Conservation (phyloP, 2,888 invertebrate genomes). For the Trachelus iudaicus region DNA sequence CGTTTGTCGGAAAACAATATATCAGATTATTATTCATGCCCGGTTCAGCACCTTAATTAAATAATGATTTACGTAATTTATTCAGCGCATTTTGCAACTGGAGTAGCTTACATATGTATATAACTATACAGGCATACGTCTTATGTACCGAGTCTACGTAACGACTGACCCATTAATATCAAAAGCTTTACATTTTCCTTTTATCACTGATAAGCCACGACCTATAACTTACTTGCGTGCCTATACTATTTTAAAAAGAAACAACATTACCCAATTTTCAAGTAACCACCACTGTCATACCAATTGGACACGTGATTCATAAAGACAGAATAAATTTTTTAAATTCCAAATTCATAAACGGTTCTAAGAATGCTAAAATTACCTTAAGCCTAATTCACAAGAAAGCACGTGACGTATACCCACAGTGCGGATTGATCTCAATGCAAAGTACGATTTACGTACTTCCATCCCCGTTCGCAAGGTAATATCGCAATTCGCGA, state of each 20-base stretch:
- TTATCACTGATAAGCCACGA: neutral
- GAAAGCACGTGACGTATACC: neutral
- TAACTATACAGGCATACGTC: neutral
- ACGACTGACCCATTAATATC: slow-evolving; percentile 4
- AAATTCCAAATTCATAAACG: neutral
- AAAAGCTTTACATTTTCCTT: neutral
- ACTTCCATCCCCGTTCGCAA: neutral
- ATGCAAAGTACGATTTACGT: neutral
- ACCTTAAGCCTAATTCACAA: neutral
- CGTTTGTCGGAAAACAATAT: slow-evolving; percentile 33
- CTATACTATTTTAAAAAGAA: neutral
- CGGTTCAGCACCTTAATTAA: slow-evolving; percentile 34
- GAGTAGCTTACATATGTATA: neutral
- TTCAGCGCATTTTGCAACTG: slow-evolving; percentile 15
- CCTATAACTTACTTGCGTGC: neutral
- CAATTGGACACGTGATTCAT: neutral
- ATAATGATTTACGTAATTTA: slow-evolving; percentile 38
- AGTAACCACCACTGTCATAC: neutral
- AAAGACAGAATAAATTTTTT: neutral
- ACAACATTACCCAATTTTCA: neutral
- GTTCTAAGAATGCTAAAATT: neutral
- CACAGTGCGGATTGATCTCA: neutral
- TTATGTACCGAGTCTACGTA: neutral
- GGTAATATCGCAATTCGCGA: slow-evolving; percentile 2
- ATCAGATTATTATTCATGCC: slow-evolving; percentile 35